Base-by-base conservation (phyloP, 2,113 vertebrate species). In the Irena cyanogastra region DNA sequence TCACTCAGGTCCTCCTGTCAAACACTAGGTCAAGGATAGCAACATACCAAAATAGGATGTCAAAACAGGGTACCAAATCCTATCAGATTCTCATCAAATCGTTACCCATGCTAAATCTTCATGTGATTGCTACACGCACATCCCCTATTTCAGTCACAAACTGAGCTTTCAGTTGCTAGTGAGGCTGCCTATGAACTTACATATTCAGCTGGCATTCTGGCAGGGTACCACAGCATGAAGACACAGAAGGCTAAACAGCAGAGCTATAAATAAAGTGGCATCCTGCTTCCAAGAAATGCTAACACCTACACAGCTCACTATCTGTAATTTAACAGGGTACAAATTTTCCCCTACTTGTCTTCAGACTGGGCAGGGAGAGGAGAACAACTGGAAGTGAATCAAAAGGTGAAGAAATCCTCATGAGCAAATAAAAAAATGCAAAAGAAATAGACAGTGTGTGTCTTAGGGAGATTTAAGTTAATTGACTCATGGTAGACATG, bases 191-290 rank as follows among this genome's bases (percentile, higher is more conserved):
- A 31, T 66, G 47, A 78, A 52, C 61, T 82, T 61, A 24, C 44
- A 72, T 18, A 44, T 59, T 87, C 42, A 68, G 56, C 11, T 75
- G 39, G 64, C 39, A 75, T 89, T 82, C 60, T 87, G 87, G 52
- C 60, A 84, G 60, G 54, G 39, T 77, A 71, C 65, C 83, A 66
- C 59, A 35, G 33, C 30, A 27, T 53, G 35, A 50, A 45, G 20
- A 80, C 50, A 78, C 23, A 74, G 76, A 94, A 89, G 76, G 59
- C 49, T 95, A 66, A 89, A 87, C 26, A 78, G 77, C 35, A 75
- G 52, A 93, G 65, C 72, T 95, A 96, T 75, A 91, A 94, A 93
- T 94, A 87, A 75, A 80, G 33, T 8, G 10, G 39, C 18, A 63
- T 11, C 7, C 60, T 44, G 52, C 33, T 94, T 87, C 84, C 81